Conservation (phyloP, 2,888 invertebrate species). For the Endotricha flammealis region DNA sequence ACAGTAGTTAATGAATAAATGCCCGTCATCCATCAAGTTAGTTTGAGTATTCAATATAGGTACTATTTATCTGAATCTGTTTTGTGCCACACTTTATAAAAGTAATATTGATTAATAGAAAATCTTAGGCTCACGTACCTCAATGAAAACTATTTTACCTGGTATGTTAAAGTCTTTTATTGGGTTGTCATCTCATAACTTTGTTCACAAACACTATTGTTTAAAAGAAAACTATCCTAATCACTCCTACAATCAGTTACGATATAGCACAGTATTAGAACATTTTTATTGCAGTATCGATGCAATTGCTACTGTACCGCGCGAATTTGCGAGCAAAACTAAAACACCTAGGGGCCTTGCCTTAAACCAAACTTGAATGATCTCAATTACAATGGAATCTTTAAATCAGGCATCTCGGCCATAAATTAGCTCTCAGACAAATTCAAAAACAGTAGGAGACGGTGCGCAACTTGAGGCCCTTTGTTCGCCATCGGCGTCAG, state of each 20-base stretch:
- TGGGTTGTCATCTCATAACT: no score
- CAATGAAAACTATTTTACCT: no score
- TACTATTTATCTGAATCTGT: conserved; percentile 12
- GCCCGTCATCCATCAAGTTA: conserved; percentile 27
- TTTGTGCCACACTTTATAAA: background rate
- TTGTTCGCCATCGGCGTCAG: conserved; percentile 71
- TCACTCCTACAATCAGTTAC: no score
- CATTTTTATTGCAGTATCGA: no score
- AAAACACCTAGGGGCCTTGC: conserved; percentile 41
- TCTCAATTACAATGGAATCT: conserved; percentile 68
- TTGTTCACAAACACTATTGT: no score
- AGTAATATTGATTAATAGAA: no score
- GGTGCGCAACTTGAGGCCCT: conserved; percentile 70
- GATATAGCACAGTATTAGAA: no score
- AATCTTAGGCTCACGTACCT: background rate
- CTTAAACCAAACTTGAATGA: conserved; percentile 48
- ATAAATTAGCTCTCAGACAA: conserved; percentile 72
- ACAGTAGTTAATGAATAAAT: conserved; percentile 45
- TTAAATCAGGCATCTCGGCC: conserved; percentile 60
- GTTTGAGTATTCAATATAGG: conserved; percentile 25
- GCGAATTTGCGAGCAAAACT: conserved; percentile 50
- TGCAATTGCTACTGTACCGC: conserved; percentile 28
- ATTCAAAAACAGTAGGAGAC: conserved; percentile 77
- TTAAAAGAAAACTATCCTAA: no score
- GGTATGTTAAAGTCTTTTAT: no score